Evolutionary conservation across 2,888 invertebrate species (phyloP).

Genomic region (Agrilus cyanescens): DNA sequence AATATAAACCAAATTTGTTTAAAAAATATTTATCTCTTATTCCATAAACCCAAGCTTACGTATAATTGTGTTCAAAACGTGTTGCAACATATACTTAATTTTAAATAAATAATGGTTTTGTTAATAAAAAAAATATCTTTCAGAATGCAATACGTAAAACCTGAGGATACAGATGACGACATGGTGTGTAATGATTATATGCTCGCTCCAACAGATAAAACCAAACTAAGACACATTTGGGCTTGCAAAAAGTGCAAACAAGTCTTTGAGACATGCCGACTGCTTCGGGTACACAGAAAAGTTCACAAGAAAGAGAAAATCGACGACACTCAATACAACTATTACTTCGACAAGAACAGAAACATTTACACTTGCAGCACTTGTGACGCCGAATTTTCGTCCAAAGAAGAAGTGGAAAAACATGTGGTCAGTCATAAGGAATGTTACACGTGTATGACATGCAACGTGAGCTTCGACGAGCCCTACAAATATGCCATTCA

Average conservation of each 20-base stretch:
- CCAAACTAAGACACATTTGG: conserved; percentile 19
- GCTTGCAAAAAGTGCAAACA: conserved; percentile 25
- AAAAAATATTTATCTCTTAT: too few relatives aligned
- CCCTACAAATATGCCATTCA: conserved; percentile 29
- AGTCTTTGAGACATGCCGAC: conserved; percentile 22
- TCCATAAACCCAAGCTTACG: too few relatives aligned
- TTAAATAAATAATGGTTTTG: too few relatives aligned
- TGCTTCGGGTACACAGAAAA: conserved; percentile 22
- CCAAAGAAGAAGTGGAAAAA: conserved; percentile 11
- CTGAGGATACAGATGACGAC: too few relatives aligned
- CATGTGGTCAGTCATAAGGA: conserved; percentile 14
- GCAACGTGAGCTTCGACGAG: conserved; percentile 26
- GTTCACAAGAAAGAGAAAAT: conserved; percentile 8
- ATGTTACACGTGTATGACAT: conserved; percentile 21
- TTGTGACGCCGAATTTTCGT: conserved; percentile 11
- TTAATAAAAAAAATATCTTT: too few relatives aligned
- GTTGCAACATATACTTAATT: too few relatives aligned
- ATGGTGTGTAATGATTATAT: too few relatives aligned
- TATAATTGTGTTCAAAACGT: too few relatives aligned
- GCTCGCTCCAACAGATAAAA: too few relatives aligned
- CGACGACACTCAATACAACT: conserved; percentile 15
- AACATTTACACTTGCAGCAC: conserved; percentile 18
- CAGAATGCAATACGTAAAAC: too few relatives aligned
- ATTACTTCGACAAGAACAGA: conserved; percentile 23
- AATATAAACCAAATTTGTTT: too few relatives aligned